A percentile compares a stretch with the other conserved stretches of the same genome.
These are phyloP conservation scores for Caenorhabditis angaria DNA, from an alignment of 2,888 invertebrate species.

Conservation along the genomic window DNA sequence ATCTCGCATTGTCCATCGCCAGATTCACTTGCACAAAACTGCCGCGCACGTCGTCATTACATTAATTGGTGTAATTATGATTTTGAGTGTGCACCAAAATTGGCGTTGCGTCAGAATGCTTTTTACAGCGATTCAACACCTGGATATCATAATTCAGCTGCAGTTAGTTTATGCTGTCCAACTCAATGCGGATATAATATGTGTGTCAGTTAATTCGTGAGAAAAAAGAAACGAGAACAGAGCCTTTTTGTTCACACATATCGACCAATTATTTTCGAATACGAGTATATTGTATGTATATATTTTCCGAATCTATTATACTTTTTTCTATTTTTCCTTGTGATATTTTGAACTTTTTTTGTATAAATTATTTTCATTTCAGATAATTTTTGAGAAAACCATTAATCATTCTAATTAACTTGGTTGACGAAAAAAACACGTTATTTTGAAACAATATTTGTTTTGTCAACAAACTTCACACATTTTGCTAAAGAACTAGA, in stretches of 20 bases:
- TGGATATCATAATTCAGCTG: slow-evolving; percentile 6
- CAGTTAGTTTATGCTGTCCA: slow-evolving; percentile 29
- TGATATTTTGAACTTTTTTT: too few relatives aligned
- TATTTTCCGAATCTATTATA: not conserved
- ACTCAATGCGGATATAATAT: slow-evolving; percentile 41
- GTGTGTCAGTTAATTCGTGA: slow-evolving; percentile 18
- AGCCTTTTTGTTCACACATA: too few relatives aligned
- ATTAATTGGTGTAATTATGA: slow-evolving; percentile 34
- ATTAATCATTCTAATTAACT: too few relatives aligned
- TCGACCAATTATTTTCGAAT: not conserved
- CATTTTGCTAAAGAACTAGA: not conserved
- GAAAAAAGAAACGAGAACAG: not conserved
- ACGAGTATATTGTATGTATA: not conserved
- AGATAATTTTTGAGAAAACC: too few relatives aligned
- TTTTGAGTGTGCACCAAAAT: slow-evolving; percentile 35
- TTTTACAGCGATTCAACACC: slow-evolving; percentile 14
- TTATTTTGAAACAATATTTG: not conserved
- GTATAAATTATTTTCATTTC: too few relatives aligned
- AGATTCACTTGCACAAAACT: slow-evolving; percentile 19
- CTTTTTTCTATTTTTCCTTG: too few relatives aligned
- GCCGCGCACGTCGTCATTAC: slow-evolving; percentile 15
- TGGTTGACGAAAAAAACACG: not conserved
- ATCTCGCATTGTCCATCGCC: slow-evolving; percentile 25
- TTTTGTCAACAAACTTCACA: not conserved
- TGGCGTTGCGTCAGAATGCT: slow-evolving; percentile 26